phyloP scores from a whole-genome alignment of 2,888 invertebrate genomes.

The Cryptocheilus praepositus region DNA sequence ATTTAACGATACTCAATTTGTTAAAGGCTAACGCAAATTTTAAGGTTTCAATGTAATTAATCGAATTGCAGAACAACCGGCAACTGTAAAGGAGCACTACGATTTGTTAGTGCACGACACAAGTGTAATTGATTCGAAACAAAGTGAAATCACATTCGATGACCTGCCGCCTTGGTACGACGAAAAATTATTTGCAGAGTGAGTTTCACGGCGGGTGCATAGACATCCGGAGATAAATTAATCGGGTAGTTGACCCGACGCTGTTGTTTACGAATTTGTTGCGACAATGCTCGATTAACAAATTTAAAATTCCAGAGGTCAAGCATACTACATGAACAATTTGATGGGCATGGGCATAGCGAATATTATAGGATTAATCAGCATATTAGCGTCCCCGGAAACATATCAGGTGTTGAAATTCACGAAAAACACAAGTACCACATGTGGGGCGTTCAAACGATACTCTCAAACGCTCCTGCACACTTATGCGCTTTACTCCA shows the following conservation, averaged over 20 bases:
- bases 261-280: not conserved
- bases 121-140: slow-evolving; percentile 39
- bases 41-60: no score
- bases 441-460: slow-evolving; percentile 81
- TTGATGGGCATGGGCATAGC: slow-evolving; percentile 80
- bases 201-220: slow-evolving; percentile 21
- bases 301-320: slow-evolving; percentile 77
- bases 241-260: not conserved
- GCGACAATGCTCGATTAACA: not conserved
- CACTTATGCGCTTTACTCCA: slow-evolving; percentile 83
- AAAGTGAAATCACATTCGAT: slow-evolving; percentile 42
- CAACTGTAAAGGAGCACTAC: slow-evolving; percentile 59
- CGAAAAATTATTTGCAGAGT: slow-evolving; percentile 77
- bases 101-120: slow-evolving; percentile 41
- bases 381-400: slow-evolving; percentile 84
- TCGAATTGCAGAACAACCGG: slow-evolving; percentile 54
- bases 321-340: slow-evolving; percentile 82
- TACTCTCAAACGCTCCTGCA: slow-evolving; percentile 88
- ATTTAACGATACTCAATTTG: no score
- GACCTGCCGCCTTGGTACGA: slow-evolving; percentile 82
- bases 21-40: no score
- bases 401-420: slow-evolving; percentile 80
- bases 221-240: not conserved
- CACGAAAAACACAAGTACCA: slow-evolving; percentile 81
- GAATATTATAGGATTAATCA: slow-evolving; percentile 84